Evolutionary conservation across 2,888 invertebrate genomes (phyloP), one percentile per base, ranked within the genome.

Genomic region (Euplexia lucipara): DNA sequence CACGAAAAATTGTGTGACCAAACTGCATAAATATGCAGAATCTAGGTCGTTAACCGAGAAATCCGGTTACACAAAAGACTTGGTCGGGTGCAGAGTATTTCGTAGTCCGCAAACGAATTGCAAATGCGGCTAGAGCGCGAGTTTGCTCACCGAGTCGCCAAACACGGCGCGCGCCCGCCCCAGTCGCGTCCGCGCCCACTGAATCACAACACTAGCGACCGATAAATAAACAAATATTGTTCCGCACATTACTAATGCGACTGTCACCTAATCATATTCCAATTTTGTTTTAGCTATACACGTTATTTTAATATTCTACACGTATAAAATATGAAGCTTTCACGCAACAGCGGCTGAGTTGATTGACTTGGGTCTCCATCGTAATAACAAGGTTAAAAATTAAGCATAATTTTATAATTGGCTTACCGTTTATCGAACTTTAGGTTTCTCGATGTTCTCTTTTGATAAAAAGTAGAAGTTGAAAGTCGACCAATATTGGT

Each of bases 11-110:
- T 86, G 82, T 89, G 87, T 88, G 88, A 88, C 87, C 83, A 83
- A 88, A 89, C 86, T 89, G 87, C 87, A 91, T 90, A 92, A 91
- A 91, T 89, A 89, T 90, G 86, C 90, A 89, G 86, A 88, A 86
- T 87, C 86, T 89, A 86, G 90, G 91, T 92, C 92, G 91, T 92
- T 91, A 92, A 88, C 90, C 87, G 88, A 87, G 87, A 91, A 92
- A 93, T 91, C 89, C 87, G 85, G 89, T 91, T 88, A 90, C 90
- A 90, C 91, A 90, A 91, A 91, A 91, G 90, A 89, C 87, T 91
- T 86, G 86, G 89, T 88, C 81, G 86, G 86, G 86, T 86, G 88
- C 86, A 83, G 89, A 90, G 88, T 88, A 90, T 90, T 91, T 90
- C 86, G 91, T 86, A 90, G 90, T 89, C 90, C 83, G 83, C 88